These are phyloP conservation scores for Ornithoptera alexandrae DNA, from an alignment of 2,888 invertebrate species.

Conservation along the genomic window DNA sequence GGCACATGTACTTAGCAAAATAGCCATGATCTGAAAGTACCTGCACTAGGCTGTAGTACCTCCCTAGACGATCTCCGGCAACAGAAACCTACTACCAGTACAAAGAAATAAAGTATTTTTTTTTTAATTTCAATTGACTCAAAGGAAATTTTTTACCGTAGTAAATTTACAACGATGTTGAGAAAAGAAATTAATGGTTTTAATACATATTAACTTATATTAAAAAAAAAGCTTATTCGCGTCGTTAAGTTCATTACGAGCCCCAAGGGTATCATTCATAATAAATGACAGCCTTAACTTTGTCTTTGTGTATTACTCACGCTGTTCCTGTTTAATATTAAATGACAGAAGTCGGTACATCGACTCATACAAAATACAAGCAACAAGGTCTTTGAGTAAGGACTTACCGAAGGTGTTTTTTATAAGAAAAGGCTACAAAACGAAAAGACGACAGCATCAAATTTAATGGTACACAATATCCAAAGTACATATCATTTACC, in stretches of 20 bases:
- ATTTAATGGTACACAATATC: no score
- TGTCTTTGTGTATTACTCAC: constrained; percentile 1
- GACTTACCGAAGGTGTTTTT: background rate
- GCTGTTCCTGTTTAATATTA: background rate
- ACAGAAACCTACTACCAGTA: no score
- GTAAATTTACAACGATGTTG: background rate
- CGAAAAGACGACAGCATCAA: no score
- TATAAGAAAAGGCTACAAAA: no score
- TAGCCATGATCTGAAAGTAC: no score
- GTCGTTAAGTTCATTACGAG: background rate
- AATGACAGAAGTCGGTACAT: background rate
- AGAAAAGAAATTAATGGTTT: background rate
- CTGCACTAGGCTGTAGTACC: no score
- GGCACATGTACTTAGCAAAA: no score
- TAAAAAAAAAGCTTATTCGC: background rate
- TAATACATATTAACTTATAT: background rate
- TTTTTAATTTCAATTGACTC: no score
- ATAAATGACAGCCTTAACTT: constrained; percentile 7
- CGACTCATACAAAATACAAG: background rate
- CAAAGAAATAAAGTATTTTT: no score
- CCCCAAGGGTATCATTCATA: background rate
- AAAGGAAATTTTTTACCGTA: background rate
- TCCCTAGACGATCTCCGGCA: no score
- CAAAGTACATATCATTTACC: no score
- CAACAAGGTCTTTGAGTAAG: background rate